Evolutionary conservation across 2,113 vertebrate species (phyloP).

Genomic region (Xenus cinereus): DNA sequence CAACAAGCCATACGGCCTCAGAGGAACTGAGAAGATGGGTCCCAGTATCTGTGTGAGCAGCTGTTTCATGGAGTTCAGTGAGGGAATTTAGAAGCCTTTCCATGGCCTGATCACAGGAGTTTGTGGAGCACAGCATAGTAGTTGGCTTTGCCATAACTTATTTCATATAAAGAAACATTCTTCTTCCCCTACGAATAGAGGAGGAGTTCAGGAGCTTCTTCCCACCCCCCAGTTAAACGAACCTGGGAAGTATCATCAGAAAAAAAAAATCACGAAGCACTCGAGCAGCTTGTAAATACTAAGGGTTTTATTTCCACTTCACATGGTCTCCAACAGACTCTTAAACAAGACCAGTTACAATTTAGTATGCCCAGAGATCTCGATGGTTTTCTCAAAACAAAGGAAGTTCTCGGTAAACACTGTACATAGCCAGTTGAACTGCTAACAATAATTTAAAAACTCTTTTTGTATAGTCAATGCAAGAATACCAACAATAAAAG

Average conservation of each 20-base stretch:
- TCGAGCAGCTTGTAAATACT: constrained; percentile 57
- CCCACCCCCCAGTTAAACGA: background rate
- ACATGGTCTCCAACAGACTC: constrained; percentile 68
- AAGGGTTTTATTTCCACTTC: constrained; percentile 77
- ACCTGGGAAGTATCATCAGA: background rate
- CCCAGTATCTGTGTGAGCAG: background rate
- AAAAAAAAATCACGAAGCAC: background rate
- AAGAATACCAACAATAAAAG: constrained; percentile 82
- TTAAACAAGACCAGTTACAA: constrained; percentile 65
- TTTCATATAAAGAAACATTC: background rate
- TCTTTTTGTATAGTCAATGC: constrained; percentile 73
- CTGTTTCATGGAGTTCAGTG: background rate
- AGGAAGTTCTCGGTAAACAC: constrained; percentile 71
- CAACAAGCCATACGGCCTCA: background rate
- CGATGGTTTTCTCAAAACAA: constrained; percentile 56
- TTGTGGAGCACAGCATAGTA: background rate
- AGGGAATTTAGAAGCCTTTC: background rate
- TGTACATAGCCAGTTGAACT: constrained; percentile 81
- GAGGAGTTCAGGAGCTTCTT: background rate
- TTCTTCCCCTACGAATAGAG: background rate
- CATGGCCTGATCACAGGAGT: background rate
- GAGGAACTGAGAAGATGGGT: background rate
- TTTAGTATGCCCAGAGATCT: constrained; percentile 65
- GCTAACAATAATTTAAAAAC: constrained; percentile 88
- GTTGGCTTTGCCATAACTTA: background rate